Percentiles rank a stretch among this genome's conserved stretches.
Evolutionary conservation across 2,888 invertebrate genomes (phyloP).

Genomic region (Cantharis flavilabris): DNA sequence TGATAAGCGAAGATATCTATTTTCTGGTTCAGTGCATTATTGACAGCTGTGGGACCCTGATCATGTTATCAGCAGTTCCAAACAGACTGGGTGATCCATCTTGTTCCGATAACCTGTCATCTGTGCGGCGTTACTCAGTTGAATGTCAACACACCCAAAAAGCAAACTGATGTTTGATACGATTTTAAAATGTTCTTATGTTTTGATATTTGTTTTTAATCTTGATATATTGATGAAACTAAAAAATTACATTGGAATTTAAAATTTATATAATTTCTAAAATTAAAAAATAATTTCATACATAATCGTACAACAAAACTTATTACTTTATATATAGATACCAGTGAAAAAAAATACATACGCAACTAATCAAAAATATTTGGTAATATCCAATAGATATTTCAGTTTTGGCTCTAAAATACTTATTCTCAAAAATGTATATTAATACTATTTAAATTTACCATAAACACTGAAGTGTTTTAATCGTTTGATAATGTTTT

Average conservation of each 20-base stretch:
- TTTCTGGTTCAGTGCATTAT: constrained; percentile 23
- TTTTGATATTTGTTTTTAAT: not conserved
- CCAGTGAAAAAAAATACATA: too few species aligned
- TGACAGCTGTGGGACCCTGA: constrained; percentile 25
- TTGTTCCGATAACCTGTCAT: constrained; percentile 36
- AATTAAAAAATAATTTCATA: too few species aligned
- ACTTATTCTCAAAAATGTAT: too few species aligned
- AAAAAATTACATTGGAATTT: not conserved
- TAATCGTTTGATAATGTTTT: too few species aligned
- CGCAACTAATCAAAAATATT: too few species aligned
- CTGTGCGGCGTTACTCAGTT: constrained; percentile 30
- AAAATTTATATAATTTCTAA: not conserved
- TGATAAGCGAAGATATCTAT: constrained; percentile 17
- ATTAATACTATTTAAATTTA: too few species aligned
- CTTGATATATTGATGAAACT: not conserved
- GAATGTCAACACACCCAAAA: constrained; percentile 33
- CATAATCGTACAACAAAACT: too few species aligned
- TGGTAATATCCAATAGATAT: too few species aligned
- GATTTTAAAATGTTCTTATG: constrained; percentile 3
- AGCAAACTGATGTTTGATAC: constrained; percentile 26
- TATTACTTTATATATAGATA: too few species aligned
- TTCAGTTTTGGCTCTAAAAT: too few species aligned
- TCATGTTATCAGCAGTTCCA: constrained; percentile 19
- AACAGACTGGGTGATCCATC: constrained; percentile 32
- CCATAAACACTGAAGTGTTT: too few species aligned